These are phyloP conservation scores for Brachypterus glaber DNA, from an alignment of 2,888 invertebrate genomes.

Conservation along the genomic window DNA sequence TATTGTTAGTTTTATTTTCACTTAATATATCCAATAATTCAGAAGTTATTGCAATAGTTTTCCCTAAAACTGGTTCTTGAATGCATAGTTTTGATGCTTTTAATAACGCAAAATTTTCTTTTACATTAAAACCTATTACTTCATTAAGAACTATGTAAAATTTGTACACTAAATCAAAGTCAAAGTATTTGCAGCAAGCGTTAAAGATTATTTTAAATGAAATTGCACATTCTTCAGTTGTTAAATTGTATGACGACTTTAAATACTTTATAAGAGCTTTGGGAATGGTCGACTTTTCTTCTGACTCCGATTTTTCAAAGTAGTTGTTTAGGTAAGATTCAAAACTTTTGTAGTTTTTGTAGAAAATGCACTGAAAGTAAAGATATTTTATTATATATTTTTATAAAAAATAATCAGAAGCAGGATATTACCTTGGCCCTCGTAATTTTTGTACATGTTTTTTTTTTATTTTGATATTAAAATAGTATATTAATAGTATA, in stretches of 20 bases:
- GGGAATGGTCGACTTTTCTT: not conserved
- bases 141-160: not conserved
- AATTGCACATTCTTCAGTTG: not conserved
- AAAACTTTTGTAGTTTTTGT: constrained; percentile 23
- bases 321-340: constrained; percentile 19
- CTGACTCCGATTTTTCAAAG: constrained; percentile 17
- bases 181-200: not conserved
- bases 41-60: constrained; percentile 25
- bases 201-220: not conserved
- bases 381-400: constrained; percentile 11
- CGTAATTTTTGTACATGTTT: too few relatives aligned
- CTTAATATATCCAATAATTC: constrained; percentile 23
- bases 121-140: constrained; percentile 1
- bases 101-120: not conserved
- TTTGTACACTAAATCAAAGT: constrained; percentile 1
- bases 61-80: constrained; percentile 17
- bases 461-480: too few relatives aligned
- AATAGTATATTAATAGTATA: too few relatives aligned
- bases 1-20: constrained; percentile 19
- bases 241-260: not conserved
- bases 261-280: not conserved
- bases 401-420: too few relatives aligned
- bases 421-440: too few relatives aligned
- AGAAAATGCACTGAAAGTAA: constrained; percentile 28
- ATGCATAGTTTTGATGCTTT: not conserved